Base-by-base conservation (phyloP, 2,888 invertebrate genomes). In the Chloroclysta siterata region DNA sequence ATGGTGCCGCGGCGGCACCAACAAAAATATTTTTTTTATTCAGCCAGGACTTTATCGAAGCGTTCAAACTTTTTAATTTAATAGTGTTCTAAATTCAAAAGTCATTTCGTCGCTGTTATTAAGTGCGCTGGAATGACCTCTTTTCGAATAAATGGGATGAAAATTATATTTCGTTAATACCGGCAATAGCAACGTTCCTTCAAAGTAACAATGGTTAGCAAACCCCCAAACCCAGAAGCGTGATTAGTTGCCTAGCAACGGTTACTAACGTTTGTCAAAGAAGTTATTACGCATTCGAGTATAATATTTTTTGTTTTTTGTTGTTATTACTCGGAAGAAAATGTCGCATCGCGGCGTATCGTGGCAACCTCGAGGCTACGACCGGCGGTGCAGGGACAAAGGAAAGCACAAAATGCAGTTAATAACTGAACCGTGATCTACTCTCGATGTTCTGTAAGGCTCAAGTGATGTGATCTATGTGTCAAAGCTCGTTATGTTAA, bases 301-400 rank as follows among this genome's bases (percentile, higher is more conserved):
- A 69, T 77, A 78, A 76, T 71, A 73, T 60, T 76, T 80, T 79
- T 79, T 79, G 74, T 80, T 81, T 78, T 80, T 83, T 84, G 78
- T 83, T 83, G 78, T 85, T 81, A 84, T 80, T 77, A 77, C 76
- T 72, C 74, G 63, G 68, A 70, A 42, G 56, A 65, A 80, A 86
- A 86, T 89, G 90, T 84, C 90, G 91, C 90, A 89, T 77, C 82
- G 81, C 75, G 76, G 76, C 81, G 87, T 87, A 78, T 74, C 91
- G 75, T 89, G 88, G 90, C 90, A 91, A 91, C 90, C 73, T 8
- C 41, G 52, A 63, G 51, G 53, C 63, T 50, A 22, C 54, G n/a
- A 15, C 53, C 58, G 65, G 71, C 61, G 68, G 52, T 55, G 68
- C 71, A 70, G 72, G 74, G 69, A 79, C 77, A 77, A 79, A 78